These are phyloP conservation scores for Potamilus streckersoni DNA, from an alignment of 1,140 invertebrate genomes.

Conservation along the genomic window DNA sequence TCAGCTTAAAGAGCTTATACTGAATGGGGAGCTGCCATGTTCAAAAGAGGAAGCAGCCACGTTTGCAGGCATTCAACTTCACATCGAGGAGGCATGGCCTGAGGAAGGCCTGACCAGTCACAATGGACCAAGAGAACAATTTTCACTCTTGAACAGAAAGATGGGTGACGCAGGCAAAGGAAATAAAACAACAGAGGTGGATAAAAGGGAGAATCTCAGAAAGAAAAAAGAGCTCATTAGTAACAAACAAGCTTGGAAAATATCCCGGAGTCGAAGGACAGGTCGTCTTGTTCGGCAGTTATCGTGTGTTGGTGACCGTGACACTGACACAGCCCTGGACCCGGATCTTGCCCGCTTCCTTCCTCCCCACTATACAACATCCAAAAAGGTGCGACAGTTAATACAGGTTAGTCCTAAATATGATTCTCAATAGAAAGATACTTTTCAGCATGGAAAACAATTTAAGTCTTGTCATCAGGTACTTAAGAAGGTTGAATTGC, in stretches of 20 bases:
- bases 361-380: constrained; percentile 72
- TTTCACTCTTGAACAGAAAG: constrained; percentile 9
- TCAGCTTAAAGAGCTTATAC: constrained; percentile 76
- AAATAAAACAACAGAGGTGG: constrained; percentile 46
- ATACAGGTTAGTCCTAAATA: constrained; percentile 26
- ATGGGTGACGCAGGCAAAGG: constrained; percentile 16
- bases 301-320: constrained; percentile 60
- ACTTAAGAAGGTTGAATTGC: no score
- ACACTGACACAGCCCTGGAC: constrained; percentile 33
- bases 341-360: constrained; percentile 65
- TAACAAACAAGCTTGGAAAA: constrained; percentile 61
- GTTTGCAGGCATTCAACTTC: constrained; percentile 77
- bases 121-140: constrained; percentile 9
- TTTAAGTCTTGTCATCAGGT: not conserved
- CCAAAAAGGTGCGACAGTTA: constrained; percentile 70
- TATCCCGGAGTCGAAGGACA: constrained; percentile 58
- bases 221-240: constrained; percentile 60
- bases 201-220: constrained; percentile 53
- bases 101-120: constrained; percentile 59
- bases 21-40: constrained; percentile 76
- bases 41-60: constrained; percentile 79
- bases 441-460: not conserved
- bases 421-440: not conserved
- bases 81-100: constrained; percentile 77
- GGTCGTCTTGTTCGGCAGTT: constrained; percentile 53